A percentile compares a stretch with the other conserved stretches of the same genome.
phyloP scores from a whole-genome alignment of 2,797 vertebrate genomes.

The Erithacus rubecula region DNA sequence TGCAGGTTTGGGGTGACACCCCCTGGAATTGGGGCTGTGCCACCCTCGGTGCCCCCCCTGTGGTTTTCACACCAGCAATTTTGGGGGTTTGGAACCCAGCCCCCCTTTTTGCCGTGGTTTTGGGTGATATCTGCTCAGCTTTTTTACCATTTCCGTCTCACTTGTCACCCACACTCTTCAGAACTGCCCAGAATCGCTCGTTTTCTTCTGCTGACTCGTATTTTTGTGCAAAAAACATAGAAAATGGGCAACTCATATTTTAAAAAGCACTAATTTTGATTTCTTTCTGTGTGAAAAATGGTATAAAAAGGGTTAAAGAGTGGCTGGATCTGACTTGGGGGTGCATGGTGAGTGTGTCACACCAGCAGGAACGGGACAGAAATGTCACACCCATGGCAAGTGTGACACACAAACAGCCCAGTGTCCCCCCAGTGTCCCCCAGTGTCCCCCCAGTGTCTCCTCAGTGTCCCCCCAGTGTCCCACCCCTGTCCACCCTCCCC shows the following conservation, averaged over 20 bases:
- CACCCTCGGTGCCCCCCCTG: rapidly evolving
- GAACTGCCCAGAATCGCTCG: rapidly evolving
- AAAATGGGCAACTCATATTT: rapidly evolving
- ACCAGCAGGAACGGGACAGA: no score
- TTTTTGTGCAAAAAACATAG: rapidly evolving
- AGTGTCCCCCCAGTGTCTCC: no score
- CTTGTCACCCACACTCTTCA: not conserved
- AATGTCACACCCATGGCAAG: no score
- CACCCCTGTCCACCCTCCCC: no score
- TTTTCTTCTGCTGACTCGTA: not conserved
- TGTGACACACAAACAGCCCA: no score
- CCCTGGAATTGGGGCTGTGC: not conserved
- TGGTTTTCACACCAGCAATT: rapidly evolving
- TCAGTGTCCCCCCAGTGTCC: no score
- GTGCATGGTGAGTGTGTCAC: not conserved
- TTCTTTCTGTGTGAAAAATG: not conserved
- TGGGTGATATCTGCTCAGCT: not conserved
- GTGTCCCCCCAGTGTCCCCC: no score
- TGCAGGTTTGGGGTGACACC: not conserved
- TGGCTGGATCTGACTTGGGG: not conserved
- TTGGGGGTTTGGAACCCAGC: not conserved
- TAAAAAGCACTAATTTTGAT: rapidly evolving
- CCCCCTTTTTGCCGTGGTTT: not conserved
- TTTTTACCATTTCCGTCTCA: rapidly evolving
- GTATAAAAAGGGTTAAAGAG: rapidly evolving